These are phyloP conservation scores for Stegastes partitus DNA, from an alignment of 2,113 vertebrate genomes.

Conservation along the genomic window DNA sequence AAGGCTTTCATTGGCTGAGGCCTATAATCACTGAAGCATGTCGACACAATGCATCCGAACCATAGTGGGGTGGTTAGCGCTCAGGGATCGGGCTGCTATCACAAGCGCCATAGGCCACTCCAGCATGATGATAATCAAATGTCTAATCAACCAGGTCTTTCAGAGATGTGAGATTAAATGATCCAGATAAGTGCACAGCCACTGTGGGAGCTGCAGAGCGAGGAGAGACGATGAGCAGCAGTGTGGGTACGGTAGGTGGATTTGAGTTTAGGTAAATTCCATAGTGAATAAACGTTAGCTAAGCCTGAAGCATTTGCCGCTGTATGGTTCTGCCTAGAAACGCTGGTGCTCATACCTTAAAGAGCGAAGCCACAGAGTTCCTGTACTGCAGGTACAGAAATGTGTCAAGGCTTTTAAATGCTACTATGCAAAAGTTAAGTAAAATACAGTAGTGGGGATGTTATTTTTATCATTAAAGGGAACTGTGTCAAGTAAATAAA, in stretches of 20 bases:
- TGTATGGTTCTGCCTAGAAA: not conserved
- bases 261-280: not conserved
- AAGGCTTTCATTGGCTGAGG: constrained; percentile 38
- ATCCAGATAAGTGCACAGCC: constrained; percentile 51
- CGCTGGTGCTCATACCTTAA: not conserved
- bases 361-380: too few species aligned
- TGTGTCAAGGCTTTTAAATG: too few species aligned
- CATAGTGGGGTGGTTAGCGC: constrained; percentile 41
- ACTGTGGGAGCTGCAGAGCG: constrained; percentile 26
- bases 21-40: constrained; percentile 50
- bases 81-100: constrained; percentile 44
- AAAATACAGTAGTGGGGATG: too few species aligned
- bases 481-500: too few species aligned
- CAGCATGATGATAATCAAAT: constrained; percentile 68
- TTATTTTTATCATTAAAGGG: too few species aligned
- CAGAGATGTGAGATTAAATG: constrained; percentile 70
- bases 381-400: too few species aligned
- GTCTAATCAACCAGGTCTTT: constrained; percentile 75
- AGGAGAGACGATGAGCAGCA: constrained; percentile 6
- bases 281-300: not conserved
- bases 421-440: too few species aligned
- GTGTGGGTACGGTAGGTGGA: not conserved
- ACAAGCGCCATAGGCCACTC: constrained; percentile 47
- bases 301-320: not conserved
- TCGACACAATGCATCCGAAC: constrained; percentile 11